Evolutionary conservation across 1,140 invertebrate genomes (phyloP), one percentile per base, ranked within the genome.

Genomic region (Nixonia krombeini): DNA sequence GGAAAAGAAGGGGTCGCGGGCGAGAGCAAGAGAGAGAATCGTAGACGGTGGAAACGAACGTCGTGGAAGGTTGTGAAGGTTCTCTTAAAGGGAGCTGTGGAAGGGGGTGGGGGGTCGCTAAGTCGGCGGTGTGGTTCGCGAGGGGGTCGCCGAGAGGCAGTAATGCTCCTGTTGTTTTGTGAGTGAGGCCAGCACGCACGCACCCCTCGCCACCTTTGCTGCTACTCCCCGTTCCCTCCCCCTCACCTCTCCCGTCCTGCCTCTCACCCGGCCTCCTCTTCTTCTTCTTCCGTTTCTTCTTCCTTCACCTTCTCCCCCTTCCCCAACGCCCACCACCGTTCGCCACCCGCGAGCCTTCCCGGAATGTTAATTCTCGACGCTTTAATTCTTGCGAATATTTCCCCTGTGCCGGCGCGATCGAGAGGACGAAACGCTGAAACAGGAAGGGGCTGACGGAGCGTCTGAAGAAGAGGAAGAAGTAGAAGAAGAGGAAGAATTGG

Each of bases 361-460:
- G 83, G 83, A 83, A 85, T 85, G 81, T 85, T 85, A 84, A 85
- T 85, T 85, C 82, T 74, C 75, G 73, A 65, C 74, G 81, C 80
- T 85, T 85, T 85, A 85, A 85, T 85, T 84, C 81, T 84, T 85
- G 83, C 81, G 81, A 84, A 84, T 84, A 84, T 85, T 83, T 83
- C 76, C 74, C 73, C 69, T 75, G 59, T 46, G 61, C 49, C 69
- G 76, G 59, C 49, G 61, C 49, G 47, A 71, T 55, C 17, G 64
- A 65, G 66, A 62, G 46, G 37, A 63, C 65, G 58, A 38, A 25
- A 61, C 42, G 46, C 33, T 25, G 55, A 13, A 56, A 58, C 40
- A 33, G 29, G 50, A 62, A 55, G 45, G 44, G 55, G 29, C 46
- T 25, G 46, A 23, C 16, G 52, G 23, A 50, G n/a, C n/a, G n/a